Percentiles rank a stretch among this genome's conserved stretches.
phyloP scores from a whole-genome alignment of 2,797 vertebrate genomes.

The Spea hammondii region DNA sequence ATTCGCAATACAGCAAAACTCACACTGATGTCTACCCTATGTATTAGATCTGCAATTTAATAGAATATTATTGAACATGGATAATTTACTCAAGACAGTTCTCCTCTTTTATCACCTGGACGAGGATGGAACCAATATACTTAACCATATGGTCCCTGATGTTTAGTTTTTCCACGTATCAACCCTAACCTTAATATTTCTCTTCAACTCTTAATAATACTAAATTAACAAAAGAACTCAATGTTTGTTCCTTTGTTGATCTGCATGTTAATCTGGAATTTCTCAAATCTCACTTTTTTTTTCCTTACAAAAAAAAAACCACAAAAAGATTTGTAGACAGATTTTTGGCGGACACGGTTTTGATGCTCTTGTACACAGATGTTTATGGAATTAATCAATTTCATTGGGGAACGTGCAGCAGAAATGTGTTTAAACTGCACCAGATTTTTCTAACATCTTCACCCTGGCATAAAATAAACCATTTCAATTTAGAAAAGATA shows the following conservation, averaged over 20 bases:
- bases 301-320: neutral
- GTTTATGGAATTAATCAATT: slow-evolving; percentile 10
- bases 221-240: neutral
- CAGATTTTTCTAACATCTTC: neutral
- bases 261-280: neutral
- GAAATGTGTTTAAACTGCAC: neutral
- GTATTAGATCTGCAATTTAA: no score
- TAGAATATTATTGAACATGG: no score
- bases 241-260: neutral
- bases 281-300: neutral
- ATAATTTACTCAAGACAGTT: no score
- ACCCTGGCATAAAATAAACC: neutral
- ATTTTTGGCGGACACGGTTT: slow-evolving; percentile 1
- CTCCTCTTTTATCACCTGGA: no score
- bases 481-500: neutral
- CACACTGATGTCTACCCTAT: no score
- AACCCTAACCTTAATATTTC: no score
- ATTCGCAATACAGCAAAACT: no score
- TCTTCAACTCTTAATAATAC: neutral
- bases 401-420: neutral
- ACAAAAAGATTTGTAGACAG: neutral
- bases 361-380: slow-evolving; percentile 20
- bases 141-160: no score
- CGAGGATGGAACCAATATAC: no score
- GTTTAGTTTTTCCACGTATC: no score